A percentile compares a stretch with the other conserved stretches of the same genome.
Conservation (phyloP, 2,888 invertebrate species). For the Megamerina dolium region DNA sequence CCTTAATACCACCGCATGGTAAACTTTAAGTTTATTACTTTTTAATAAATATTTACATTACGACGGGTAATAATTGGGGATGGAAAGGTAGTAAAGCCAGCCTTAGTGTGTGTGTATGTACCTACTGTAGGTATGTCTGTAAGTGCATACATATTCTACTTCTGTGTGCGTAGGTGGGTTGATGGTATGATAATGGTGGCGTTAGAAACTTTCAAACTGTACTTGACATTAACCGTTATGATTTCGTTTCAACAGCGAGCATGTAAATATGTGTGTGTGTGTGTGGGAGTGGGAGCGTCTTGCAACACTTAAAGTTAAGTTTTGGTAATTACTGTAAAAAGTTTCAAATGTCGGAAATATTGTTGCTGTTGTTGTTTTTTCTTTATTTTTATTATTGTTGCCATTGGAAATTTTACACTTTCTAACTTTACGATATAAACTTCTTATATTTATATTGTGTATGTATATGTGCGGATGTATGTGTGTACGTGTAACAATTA, state of each 20-base stretch:
- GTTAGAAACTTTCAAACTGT: not conserved
- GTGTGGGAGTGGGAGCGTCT: not conserved
- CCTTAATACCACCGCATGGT: slow-evolving; percentile 8
- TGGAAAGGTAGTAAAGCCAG: too few species aligned
- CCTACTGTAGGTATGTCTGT: too few species aligned
- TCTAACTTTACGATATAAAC: too few species aligned
- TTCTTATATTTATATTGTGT: too few species aligned
- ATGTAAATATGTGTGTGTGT: not conserved
- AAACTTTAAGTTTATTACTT: slow-evolving; percentile 18
- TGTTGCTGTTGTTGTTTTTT: not conserved
- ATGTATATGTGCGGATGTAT: not conserved
- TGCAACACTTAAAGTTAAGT: not conserved
- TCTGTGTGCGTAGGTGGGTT: too few species aligned
- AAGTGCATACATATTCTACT: too few species aligned
- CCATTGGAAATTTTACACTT: too few species aligned
- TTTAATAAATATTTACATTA: slow-evolving; percentile 20
- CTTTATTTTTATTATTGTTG: not conserved
- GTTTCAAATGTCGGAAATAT: not conserved
- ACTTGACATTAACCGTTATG: not conserved
- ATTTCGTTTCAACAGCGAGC: too few species aligned
- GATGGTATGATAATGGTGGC: too few species aligned
- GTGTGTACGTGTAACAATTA: not conserved
- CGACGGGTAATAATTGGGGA: too few species aligned
- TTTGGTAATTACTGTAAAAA: not conserved
- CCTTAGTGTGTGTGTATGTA: too few species aligned